Evolutionary conservation across 1,140 invertebrate genomes (phyloP).

Genomic region (Acromyrmex charruanus): DNA sequence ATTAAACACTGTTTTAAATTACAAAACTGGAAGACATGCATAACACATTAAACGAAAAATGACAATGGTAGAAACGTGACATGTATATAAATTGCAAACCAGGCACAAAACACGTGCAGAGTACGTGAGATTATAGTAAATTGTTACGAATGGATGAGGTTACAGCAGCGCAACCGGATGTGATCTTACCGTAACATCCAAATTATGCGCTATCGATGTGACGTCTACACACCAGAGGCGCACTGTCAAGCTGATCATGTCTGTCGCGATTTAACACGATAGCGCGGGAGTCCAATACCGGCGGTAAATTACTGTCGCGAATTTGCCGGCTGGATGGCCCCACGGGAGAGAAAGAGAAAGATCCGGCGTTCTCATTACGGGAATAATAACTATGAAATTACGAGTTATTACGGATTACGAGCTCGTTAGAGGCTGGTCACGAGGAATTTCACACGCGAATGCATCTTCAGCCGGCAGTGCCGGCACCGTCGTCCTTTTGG

Average conservation of each 20-base stretch:
- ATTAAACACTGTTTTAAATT: neutral
- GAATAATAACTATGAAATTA: constrained; percentile 59
- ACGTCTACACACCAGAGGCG: neutral
- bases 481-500: neutral
- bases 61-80: neutral
- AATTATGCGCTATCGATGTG: constrained; percentile 44
- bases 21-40: neutral
- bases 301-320: constrained; percentile 38
- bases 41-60: constrained; percentile 21
- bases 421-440: constrained; percentile 44
- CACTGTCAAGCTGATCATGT: neutral
- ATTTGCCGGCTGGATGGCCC: constrained; percentile 1
- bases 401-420: constrained; percentile 55
- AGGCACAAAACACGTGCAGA: neutral
- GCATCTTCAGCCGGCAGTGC: neutral
- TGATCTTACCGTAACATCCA: neutral
- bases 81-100: constrained; percentile 13
- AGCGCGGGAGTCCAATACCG: neutral
- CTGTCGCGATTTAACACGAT: constrained; percentile 39
- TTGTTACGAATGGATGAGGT: constrained; percentile 11
- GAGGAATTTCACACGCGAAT: constrained; percentile 47
- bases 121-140: constrained; percentile 15
- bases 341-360: neutral
- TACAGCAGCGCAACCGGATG: neutral
- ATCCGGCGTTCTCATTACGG: constrained; percentile 20